A percentile compares a stretch with the other conserved stretches of the same genome.
phyloP scores from a whole-genome alignment of 2,888 invertebrate species.

The Agriopis marginaria region DNA sequence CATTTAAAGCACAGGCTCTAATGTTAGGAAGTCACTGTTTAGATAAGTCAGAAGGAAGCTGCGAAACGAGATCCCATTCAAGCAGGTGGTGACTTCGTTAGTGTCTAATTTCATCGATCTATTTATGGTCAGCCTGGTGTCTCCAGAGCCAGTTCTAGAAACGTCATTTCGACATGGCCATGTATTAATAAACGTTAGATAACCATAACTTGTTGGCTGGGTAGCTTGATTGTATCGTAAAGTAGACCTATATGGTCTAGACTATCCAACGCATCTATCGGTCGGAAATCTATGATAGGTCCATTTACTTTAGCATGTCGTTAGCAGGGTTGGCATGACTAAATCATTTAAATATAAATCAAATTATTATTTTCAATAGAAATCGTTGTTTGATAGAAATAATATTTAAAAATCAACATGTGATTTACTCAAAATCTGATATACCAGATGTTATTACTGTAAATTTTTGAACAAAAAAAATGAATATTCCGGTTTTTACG shows the following conservation, averaged over 20 bases:
- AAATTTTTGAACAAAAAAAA: too few relatives aligned
- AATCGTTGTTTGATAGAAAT: too few relatives aligned
- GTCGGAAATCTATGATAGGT: not conserved
- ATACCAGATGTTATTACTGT: too few relatives aligned
- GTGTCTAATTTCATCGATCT: conserved; percentile 31
- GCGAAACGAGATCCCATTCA: conserved; percentile 55
- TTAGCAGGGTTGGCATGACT: too few relatives aligned
- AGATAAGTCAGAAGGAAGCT: conserved; percentile 66
- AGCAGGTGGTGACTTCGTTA: conserved; percentile 34
- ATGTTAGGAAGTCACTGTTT: conserved; percentile 68
- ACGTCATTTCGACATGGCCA: conserved; percentile 27
- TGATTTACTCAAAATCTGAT: too few relatives aligned
- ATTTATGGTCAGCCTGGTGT: conserved; percentile 24
- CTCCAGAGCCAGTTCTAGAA: conserved; percentile 22
- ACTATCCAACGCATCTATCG: conserved; percentile 9
- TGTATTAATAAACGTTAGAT: conserved; percentile 29
- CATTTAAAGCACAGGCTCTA: conserved; percentile 44
- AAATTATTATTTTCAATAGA: too few relatives aligned
- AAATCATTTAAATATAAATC: too few relatives aligned
- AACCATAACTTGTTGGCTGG: conserved; percentile 21
- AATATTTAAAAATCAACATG: too few relatives aligned
- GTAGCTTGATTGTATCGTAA: conserved; percentile 20
- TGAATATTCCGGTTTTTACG: too few relatives aligned
- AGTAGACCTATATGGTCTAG: conserved; percentile 13
- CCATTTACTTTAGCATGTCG: too few relatives aligned